These are phyloP conservation scores for Prionace glauca DNA, from an alignment of 2,797 vertebrate species.

Conservation along the genomic window DNA sequence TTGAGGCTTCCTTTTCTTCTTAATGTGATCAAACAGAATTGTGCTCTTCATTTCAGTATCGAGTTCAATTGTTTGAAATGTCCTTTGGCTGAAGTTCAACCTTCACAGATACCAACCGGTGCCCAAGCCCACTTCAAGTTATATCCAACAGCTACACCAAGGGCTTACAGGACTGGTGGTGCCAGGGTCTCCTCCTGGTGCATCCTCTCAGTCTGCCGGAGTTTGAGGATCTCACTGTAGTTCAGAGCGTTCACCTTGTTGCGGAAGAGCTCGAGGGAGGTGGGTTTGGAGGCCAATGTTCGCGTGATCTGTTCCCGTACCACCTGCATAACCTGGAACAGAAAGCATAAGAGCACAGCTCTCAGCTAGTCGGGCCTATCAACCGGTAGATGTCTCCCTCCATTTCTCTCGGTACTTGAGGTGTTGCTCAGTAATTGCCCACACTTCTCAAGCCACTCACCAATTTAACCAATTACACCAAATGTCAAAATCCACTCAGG, in stretches of 20 bases:
- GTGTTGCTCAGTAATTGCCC: background rate
- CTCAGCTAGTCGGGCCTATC: background rate
- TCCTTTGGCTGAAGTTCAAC: background rate
- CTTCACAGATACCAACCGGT: background rate
- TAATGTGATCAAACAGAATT: background rate
- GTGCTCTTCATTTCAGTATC: background rate
- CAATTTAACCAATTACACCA: background rate
- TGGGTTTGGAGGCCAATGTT: slow-evolving; percentile 78
- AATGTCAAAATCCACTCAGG: background rate
- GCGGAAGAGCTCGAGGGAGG: slow-evolving; percentile 88
- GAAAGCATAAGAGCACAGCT: background rate
- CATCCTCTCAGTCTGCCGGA: slow-evolving; percentile 84
- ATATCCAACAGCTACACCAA: background rate
- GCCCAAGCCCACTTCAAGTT: background rate
- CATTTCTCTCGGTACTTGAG: background rate
- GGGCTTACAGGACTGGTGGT: slow-evolving; percentile 69
- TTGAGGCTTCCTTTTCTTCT: background rate
- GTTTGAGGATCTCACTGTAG: slow-evolving; percentile 89
- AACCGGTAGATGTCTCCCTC: background rate
- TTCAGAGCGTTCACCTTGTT: slow-evolving; percentile 81
- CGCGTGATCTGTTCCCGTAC: slow-evolving; percentile 93
- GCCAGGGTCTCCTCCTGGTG: slow-evolving; percentile 91
- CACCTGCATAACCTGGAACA: slow-evolving; percentile 83
- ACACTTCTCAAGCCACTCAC: background rate
- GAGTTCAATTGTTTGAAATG: background rate